phyloP scores from a whole-genome alignment of 2,888 invertebrate species.

The Lasioglossum morio region DNA sequence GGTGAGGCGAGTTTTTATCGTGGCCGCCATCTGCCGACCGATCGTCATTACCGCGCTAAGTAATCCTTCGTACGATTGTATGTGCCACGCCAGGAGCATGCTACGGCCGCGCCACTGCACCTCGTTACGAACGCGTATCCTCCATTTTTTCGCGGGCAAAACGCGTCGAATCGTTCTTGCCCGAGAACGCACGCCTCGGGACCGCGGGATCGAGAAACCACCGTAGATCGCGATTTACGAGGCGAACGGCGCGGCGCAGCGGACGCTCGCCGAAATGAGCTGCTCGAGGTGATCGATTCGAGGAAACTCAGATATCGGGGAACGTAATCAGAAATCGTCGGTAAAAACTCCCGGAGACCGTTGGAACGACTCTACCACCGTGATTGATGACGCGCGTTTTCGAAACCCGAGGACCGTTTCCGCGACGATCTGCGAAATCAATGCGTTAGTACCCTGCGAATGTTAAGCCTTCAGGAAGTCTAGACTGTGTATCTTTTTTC shows the following conservation, averaged over 20 bases:
- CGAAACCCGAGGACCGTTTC: neutral
- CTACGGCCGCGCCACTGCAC: slow-evolving; percentile 52
- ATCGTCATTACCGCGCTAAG: slow-evolving; percentile 83
- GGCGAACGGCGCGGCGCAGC: slow-evolving; percentile 11
- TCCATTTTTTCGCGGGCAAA: slow-evolving; percentile 56
- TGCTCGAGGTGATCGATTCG: slow-evolving; percentile 36
- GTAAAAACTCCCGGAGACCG: neutral
- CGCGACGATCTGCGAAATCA: neutral
- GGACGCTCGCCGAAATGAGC: slow-evolving; percentile 32
- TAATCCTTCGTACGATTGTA: slow-evolving; percentile 75
- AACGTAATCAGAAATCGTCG: neutral
- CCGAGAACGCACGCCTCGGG: neutral
- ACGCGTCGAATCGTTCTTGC: slow-evolving; percentile 45
- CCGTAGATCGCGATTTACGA: slow-evolving; percentile 32
- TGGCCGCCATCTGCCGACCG: slow-evolving; percentile 82
- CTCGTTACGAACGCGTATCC: slow-evolving; percentile 64
- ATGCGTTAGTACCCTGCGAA: neutral
- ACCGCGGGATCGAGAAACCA: neutral
- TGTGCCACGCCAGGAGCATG: slow-evolving; percentile 60
- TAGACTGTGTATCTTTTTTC: neutral
- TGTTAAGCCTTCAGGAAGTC: neutral
- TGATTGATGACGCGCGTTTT: neutral
- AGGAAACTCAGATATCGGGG: neutral
- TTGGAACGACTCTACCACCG: neutral
- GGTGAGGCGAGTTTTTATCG: slow-evolving; percentile 82